phyloP scores from a whole-genome alignment of 2,888 invertebrate genomes.

The Portevinia maculata region DNA sequence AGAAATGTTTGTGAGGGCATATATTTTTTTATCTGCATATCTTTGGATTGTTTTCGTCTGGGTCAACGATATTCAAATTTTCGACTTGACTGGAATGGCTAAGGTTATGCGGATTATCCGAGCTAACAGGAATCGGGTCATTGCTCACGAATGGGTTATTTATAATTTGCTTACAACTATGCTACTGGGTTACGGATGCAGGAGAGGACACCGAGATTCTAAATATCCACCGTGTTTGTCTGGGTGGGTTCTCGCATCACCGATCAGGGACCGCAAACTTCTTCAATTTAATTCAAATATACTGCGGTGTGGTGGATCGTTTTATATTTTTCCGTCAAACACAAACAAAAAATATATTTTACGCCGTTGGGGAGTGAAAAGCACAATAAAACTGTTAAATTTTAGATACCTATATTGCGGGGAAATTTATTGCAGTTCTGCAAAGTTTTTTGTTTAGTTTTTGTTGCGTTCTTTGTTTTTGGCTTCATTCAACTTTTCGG shows the following conservation, averaged over 20 bases:
- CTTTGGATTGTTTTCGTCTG: constrained; percentile 64
- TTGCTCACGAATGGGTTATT: constrained; percentile 39
- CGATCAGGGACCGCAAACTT: constrained; percentile 43
- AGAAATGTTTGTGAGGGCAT: constrained; percentile 6
- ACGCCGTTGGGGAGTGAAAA: constrained; percentile 15
- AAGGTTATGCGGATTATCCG: constrained; percentile 44
- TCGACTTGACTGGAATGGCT: constrained; percentile 46
- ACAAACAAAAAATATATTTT: constrained; percentile 27
- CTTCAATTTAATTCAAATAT: constrained; percentile 70
- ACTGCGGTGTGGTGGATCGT: constrained; percentile 42
- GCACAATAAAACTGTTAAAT: constrained; percentile 55
- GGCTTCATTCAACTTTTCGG: constrained; percentile 25
- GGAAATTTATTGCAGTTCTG: constrained; percentile 58
- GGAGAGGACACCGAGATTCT: background rate
- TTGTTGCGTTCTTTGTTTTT: constrained; percentile 19
- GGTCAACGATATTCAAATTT: constrained; percentile 67
- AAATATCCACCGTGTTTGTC: constrained; percentile 29
- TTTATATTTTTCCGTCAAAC: constrained; percentile 9
- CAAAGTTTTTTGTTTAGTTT: constrained; percentile 6
- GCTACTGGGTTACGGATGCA: constrained; percentile 64
- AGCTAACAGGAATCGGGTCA: constrained; percentile 47
- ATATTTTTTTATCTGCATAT: background rate
- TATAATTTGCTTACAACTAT: constrained; percentile 46
- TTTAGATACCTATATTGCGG: constrained; percentile 60
- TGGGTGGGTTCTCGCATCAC: constrained; percentile 20